These are phyloP conservation scores for Parasteatoda tepidariorum DNA, from an alignment of 1,140 invertebrate genomes.

Conservation along the genomic window DNA sequence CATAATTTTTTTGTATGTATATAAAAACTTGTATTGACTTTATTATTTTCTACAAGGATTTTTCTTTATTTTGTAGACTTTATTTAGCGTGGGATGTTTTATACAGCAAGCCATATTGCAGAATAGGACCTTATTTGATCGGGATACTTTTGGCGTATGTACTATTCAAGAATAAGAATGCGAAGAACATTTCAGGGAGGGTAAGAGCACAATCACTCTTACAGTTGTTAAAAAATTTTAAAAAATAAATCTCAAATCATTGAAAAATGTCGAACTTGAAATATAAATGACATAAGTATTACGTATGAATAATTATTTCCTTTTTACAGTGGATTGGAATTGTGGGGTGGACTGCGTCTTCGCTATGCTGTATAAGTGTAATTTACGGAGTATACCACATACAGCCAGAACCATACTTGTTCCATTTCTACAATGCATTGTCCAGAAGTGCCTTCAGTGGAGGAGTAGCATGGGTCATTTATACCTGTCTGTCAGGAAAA, in stretches of 20 bases:
- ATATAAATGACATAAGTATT: not conserved
- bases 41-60: not conserved
- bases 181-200: not conserved
- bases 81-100: slow-evolving; percentile 76
- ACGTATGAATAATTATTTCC: no score
- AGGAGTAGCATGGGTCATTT: slow-evolving; percentile 86
- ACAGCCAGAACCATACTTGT: not conserved
- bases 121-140: slow-evolving; percentile 71
- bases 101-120: slow-evolving; percentile 77
- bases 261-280: not conserved
- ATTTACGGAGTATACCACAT: slow-evolving; percentile 54
- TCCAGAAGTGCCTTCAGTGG: slow-evolving; percentile 87
- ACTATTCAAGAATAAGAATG: slow-evolving; percentile 61
- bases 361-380: slow-evolving; percentile 27
- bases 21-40: no score
- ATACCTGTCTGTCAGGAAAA: slow-evolving; percentile 85
- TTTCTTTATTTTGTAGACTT: slow-evolving; percentile 67
- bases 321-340: slow-evolving; percentile 15
- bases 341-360: slow-evolving; percentile 43
- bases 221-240: not conserved
- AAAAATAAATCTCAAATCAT: not conserved
- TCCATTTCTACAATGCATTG: slow-evolving; percentile 83
- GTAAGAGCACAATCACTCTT: not conserved
- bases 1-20: no score
- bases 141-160: slow-evolving; percentile 70